Evolutionary conservation across 2,797 vertebrate genomes (phyloP), one percentile per base, ranked within the genome.

Genomic region (Squalus acanthias): DNA sequence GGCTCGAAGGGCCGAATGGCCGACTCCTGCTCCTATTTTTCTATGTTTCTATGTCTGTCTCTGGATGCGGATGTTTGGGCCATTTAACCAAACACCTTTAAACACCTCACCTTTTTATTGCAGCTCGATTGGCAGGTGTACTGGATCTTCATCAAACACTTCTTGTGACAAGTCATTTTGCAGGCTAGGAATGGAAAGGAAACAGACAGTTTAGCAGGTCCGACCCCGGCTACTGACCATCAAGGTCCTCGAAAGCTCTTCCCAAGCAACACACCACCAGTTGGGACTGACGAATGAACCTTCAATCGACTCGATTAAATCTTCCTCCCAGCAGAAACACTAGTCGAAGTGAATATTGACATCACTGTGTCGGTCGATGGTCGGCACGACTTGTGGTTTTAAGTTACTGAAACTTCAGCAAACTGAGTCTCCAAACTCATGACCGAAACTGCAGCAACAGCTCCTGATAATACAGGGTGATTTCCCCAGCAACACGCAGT

Each of bases 141-240:
- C 97, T 98, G 97, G 96, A 99, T 98, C 98, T 99, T 99, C 97
- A 97, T 97, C 96, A 99, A 97, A 96, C 99, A 99, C 96, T 99
- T 99, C 98, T 99, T 99, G 98, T 99, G 99, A 97, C 99, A 99
- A 88, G 98, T 98, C 98, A 99, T 98, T 97, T 99, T 99, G 97
- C 99, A 99, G 97, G 98, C 99, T 99, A 29, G 24, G 63, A 88
- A 39, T 12, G 33, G 79, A 39, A 88, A 76, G 46, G 24, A 57
- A 33, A 95, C 46, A 57, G 46, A 39, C 1, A 0, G 65, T 39
- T 89, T 60, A 89, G 57, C 53, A 60, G 2, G n/a, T 9, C 2
- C 7, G 7, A 20, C 8, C 94, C 7, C 3, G 3, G 6, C 15
- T 57, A 50, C 9, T 53, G 46, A 33, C 88, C 69, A 70, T 4